phyloP scores from a whole-genome alignment of 2,113 vertebrate genomes.

The Ammospiza caudacuta region DNA sequence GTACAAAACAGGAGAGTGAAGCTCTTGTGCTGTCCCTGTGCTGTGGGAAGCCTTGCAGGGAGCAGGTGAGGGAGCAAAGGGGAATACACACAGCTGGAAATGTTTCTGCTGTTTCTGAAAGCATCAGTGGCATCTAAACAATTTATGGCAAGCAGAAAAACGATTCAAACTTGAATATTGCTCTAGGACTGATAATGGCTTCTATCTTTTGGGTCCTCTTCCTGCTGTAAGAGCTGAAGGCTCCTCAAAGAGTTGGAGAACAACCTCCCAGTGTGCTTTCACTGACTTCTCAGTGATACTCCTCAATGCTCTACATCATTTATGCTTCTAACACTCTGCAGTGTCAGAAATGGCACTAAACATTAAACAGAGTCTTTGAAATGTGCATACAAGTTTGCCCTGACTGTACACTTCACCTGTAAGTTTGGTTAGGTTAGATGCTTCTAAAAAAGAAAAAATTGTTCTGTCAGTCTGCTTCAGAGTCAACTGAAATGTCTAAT shows the following conservation, averaged over 20 bases:
- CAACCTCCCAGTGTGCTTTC: not conserved
- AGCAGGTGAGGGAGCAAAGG: not conserved
- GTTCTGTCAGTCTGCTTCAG: not conserved
- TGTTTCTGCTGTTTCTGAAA: not conserved
- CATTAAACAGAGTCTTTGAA: not conserved
- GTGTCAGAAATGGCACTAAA: not conserved
- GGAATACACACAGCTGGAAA: not conserved
- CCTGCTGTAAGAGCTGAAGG: not conserved
- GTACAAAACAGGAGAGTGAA: not conserved
- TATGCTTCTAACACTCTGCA: not conserved
- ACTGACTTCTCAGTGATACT: not conserved
- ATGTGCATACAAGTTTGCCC: not conserved
- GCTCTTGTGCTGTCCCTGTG: not conserved
- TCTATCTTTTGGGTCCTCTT: not conserved
- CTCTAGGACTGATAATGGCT: not conserved
- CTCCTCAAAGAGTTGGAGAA: not conserved
- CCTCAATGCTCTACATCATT: not conserved
- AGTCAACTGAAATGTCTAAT: not conserved
- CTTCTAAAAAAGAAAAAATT: not conserved
- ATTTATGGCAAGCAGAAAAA: not conserved
- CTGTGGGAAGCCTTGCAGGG: not conserved
- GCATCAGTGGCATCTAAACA: not conserved
- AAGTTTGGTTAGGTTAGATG: not conserved
- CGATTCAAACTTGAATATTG: not conserved
- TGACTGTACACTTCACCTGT: not conserved